Percentiles rank a stretch among this genome's conserved stretches.
phyloP scores from a whole-genome alignment of 2,888 invertebrate genomes.

The Adelphocoris suturalis region DNA sequence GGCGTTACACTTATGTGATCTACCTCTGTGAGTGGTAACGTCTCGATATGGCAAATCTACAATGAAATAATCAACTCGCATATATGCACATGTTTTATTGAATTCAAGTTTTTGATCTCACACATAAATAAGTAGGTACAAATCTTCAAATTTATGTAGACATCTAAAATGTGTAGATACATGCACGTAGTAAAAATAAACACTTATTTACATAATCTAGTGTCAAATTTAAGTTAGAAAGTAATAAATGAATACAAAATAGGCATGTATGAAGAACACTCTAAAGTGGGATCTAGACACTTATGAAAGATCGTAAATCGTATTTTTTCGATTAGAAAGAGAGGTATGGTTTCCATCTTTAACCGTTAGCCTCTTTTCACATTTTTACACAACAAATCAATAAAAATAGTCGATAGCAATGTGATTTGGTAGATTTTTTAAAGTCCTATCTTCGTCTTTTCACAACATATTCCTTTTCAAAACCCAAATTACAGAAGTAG shows the following conservation, averaged over 20 bases:
- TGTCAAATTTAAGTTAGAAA: not conserved
- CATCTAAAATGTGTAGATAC: not conserved
- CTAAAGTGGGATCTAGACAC: constrained; percentile 2
- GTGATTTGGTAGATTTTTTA: constrained; percentile 41
- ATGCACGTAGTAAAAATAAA: constrained; percentile 46
- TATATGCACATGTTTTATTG: constrained; percentile 16
- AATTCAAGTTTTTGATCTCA: constrained; percentile 6
- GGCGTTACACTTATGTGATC: no score
- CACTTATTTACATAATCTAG: constrained; percentile 25
- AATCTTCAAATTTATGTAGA: constrained; percentile 1
- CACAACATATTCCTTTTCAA: not conserved
- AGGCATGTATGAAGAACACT: not conserved
- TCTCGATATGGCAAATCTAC: no score
- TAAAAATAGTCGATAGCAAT: not conserved
- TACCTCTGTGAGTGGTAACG: no score
- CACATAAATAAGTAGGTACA: constrained; percentile 37
- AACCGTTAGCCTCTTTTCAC: not conserved
- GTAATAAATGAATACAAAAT: constrained; percentile 1
- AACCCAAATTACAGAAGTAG: not conserved
- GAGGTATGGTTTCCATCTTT: constrained; percentile 4
- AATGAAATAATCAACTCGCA: no score
- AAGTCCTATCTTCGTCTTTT: not conserved
- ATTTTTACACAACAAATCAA: not conserved
- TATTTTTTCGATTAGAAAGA: not conserved
- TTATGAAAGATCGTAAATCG: not conserved